A percentile compares a stretch with the other conserved stretches of the same genome.
These are phyloP conservation scores for Oreochromis grahami DNA, from an alignment of 2,797 vertebrate genomes.

Conservation along the genomic window DNA sequence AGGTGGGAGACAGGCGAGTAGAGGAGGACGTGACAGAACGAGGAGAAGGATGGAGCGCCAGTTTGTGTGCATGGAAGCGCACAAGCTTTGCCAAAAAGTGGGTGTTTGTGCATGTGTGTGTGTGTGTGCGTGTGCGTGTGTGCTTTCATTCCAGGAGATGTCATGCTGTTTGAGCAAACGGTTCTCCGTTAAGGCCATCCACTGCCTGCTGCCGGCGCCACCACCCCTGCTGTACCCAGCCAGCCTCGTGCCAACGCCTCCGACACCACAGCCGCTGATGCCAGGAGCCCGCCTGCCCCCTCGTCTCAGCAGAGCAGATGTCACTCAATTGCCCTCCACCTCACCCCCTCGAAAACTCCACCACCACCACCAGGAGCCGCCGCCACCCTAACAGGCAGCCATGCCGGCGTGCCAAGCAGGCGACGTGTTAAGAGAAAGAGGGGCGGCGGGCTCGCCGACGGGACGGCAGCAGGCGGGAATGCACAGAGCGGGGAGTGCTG, in stretches of 20 bases:
- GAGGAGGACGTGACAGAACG: constrained; percentile 35
- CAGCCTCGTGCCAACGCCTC: constrained; percentile 79
- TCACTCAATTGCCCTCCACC: constrained; percentile 83
- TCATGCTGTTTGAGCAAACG: constrained; percentile 91
- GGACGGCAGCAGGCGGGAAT: constrained; percentile 44
- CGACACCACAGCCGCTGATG: constrained; percentile 67
- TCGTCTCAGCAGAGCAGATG: constrained; percentile 87
- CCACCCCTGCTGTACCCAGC: constrained; percentile 61
- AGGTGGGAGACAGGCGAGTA: constrained; percentile 42
- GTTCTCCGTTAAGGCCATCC: constrained; percentile 86
- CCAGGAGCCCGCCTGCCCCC: constrained; percentile 84
- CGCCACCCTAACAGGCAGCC: constrained; percentile 75
- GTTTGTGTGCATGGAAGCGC: constrained; percentile 23
- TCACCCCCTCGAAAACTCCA: constrained; percentile 53
- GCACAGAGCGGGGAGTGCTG: constrained; percentile 66
- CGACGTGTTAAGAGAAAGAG: constrained; percentile 68
- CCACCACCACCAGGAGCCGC: neutral
- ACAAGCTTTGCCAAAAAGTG: constrained; percentile 3
- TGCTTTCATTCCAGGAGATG: constrained; percentile 95
- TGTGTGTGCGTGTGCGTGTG: neutral
- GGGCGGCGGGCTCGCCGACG: constrained; percentile 9
- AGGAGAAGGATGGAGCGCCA: neutral
- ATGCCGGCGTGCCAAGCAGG: constrained; percentile 55
- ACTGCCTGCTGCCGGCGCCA: constrained; percentile 75
- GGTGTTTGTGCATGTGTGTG: neutral